These are phyloP conservation scores for Philopedon plagiatum DNA, from an alignment of 2,888 invertebrate species.

Conservation along the genomic window DNA sequence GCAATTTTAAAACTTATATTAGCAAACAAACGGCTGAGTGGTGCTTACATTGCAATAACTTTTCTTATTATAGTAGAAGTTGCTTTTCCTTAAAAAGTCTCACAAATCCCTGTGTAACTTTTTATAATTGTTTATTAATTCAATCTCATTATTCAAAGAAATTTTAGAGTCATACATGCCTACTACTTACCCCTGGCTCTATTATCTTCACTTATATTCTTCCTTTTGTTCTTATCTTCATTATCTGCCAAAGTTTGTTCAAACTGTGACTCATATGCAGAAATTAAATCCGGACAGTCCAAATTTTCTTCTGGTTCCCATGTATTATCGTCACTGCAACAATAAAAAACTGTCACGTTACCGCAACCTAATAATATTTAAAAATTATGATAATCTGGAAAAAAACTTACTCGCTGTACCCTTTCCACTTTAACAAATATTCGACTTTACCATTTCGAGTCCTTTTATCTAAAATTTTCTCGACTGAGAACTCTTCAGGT, in stretches of 20 bases:
- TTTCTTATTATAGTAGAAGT: no score
- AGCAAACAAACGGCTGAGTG: no score
- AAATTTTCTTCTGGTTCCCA: slow-evolving; percentile 90
- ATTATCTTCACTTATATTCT: slow-evolving; percentile 66
- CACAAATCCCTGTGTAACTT: no score
- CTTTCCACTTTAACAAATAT: slow-evolving; percentile 78
- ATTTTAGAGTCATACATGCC: no score
- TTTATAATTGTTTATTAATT: no score
- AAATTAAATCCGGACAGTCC: slow-evolving; percentile 82
- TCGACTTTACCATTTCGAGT: slow-evolving; percentile 79
- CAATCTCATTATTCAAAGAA: no score
- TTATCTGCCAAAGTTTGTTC: slow-evolving; percentile 53
- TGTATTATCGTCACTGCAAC: slow-evolving; percentile 77
- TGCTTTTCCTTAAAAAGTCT: no score
- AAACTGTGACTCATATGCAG: slow-evolving; percentile 63
- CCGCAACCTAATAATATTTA: no score
- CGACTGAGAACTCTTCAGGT: slow-evolving; percentile 81
- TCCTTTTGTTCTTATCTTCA: slow-evolving; percentile 63
- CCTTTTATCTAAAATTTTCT: slow-evolving; percentile 81
- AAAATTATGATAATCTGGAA: not conserved
- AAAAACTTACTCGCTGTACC: slow-evolving; percentile 74
- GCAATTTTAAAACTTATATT: no score
- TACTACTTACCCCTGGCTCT: slow-evolving; percentile 74
- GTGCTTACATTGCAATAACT: no score
- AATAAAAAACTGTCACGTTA: no score